phyloP scores from a whole-genome alignment of 2,797 vertebrate genomes.

The Chaetophractus vellerosus region DNA sequence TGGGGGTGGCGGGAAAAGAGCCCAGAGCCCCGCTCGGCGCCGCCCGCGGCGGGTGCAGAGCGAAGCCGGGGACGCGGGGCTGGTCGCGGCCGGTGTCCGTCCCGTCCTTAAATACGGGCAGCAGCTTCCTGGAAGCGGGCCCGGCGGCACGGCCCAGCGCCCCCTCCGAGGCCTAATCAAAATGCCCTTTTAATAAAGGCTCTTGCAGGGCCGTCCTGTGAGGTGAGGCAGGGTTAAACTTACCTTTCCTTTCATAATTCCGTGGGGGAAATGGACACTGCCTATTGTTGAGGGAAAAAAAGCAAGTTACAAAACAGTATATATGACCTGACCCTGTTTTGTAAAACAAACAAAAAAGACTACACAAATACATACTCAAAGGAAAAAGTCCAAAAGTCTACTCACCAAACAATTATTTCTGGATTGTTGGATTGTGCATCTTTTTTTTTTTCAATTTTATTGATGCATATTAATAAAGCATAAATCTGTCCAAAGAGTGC shows the following conservation, averaged over 20 bases:
- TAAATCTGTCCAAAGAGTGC: too few species aligned
- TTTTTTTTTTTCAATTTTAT: too few species aligned
- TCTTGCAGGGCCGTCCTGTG: neutral
- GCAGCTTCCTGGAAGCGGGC: neutral
- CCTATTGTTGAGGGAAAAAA: too few species aligned
- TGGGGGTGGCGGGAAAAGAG: too few species aligned
- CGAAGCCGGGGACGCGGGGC: neutral
- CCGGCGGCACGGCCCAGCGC: fast-evolving
- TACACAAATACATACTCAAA: too few species aligned
- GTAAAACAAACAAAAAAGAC: neutral
- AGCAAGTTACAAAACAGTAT: neutral
- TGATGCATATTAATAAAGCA: too few species aligned
- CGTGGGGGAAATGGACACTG: neutral
- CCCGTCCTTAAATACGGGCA: neutral
- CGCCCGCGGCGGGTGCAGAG: neutral
- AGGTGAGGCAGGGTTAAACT: neutral
- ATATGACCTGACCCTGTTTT: neutral
- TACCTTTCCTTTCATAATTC: neutral
- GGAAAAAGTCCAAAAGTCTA: neutral
- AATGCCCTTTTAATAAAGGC: neutral
- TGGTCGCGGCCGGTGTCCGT: fast-evolving
- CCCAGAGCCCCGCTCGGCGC: neutral
- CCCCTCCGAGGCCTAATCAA: fast-evolving
- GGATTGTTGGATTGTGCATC: too few species aligned
- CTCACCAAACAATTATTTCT: neutral